A percentile compares a stretch with the other conserved stretches of the same genome.
phyloP scores from a whole-genome alignment of 2,113 vertebrate genomes.

The Alaudala cheleensis region DNA sequence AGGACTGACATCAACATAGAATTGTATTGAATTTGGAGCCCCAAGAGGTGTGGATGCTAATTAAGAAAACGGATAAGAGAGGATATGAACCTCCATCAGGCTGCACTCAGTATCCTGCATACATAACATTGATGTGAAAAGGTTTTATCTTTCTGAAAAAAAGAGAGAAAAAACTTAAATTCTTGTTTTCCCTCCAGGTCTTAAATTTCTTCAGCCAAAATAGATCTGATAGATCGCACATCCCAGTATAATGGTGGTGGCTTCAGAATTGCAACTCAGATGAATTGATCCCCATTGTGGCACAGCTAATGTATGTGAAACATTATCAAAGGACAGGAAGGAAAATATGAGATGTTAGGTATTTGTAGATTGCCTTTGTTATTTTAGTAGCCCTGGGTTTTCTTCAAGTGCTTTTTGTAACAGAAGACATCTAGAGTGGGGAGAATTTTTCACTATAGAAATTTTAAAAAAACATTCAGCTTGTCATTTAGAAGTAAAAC shows the following conservation, averaged over 20 bases:
- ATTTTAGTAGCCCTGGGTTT: background rate
- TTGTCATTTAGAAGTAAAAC: background rate
- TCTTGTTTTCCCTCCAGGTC: background rate
- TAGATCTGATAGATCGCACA: background rate
- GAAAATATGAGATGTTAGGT: background rate
- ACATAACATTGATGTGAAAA: background rate
- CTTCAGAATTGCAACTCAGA: background rate
- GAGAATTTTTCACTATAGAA: background rate
- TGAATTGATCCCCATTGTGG: background rate
- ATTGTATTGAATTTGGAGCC: background rate
- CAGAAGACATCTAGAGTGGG: background rate
- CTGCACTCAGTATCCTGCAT: background rate
- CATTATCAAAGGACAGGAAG: background rate
- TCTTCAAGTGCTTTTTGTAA: background rate
- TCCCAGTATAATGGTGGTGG: background rate
- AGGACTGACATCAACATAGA: background rate
- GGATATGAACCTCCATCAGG: background rate
- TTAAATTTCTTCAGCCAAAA: background rate
- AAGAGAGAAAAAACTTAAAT: accelerated
- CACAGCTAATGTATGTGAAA: background rate
- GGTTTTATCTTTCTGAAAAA: background rate
- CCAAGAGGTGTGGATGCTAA: background rate
- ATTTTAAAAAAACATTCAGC: background rate
- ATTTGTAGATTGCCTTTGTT: background rate
- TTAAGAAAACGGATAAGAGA: background rate